These are phyloP conservation scores for Rhea americana DNA, from an alignment of 2,113 vertebrate genomes.

Conservation along the genomic window DNA sequence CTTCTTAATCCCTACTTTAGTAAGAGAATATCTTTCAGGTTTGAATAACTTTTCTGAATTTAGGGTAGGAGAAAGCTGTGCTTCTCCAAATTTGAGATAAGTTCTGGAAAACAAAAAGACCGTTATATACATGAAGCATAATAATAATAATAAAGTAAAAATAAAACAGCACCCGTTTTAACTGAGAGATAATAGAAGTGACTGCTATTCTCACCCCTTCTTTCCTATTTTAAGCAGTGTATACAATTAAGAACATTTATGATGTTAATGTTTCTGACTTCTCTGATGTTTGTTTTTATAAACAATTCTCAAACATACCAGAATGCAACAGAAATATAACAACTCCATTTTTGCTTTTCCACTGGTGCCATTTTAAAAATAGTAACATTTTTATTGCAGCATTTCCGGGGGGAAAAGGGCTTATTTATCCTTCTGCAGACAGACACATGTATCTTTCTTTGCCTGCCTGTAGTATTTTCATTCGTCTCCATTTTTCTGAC, in stretches of 20 bases:
- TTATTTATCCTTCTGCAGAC: neutral
- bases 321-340: slow-evolving; percentile 9
- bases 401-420: neutral
- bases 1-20: neutral
- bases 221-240: neutral
- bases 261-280: slow-evolving; percentile 31
- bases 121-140: neutral
- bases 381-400: neutral
- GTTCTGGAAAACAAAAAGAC: neutral
- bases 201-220: neutral
- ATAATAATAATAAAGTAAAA: neutral
- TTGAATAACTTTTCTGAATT: neutral
- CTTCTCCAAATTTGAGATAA: neutral
- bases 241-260: neutral
- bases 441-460: neutral
- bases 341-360: neutral
- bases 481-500: neutral
- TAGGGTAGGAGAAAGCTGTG: neutral
- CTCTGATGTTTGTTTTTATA: neutral
- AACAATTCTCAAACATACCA: slow-evolving; percentile 11
- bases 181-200: neutral
- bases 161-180: neutral
- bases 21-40: neutral
- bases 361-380: slow-evolving; percentile 42
- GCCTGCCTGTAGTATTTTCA: neutral